phyloP scores from a whole-genome alignment of 2,797 vertebrate species.

The Mormyrus hasselquistii region DNA sequence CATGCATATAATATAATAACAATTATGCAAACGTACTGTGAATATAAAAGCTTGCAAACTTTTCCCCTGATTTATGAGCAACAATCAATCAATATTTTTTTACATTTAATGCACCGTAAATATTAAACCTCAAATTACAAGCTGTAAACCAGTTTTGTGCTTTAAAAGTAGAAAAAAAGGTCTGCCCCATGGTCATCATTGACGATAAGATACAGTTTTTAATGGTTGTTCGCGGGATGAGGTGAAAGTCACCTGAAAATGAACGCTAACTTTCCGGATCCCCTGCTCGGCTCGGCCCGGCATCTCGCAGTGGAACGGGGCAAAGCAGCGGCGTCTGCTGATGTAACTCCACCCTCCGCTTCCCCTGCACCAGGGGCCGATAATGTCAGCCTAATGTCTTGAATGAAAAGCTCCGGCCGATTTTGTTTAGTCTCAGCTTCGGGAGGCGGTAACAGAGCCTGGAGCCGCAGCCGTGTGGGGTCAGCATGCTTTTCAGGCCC shows the following conservation, averaged over 20 bases:
- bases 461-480: conserved; percentile 57
- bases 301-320: not conserved
- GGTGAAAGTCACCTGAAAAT: not conserved
- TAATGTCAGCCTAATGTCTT: conserved; percentile 17
- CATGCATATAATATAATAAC: not conserved
- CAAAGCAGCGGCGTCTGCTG: not conserved
- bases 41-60: not conserved
- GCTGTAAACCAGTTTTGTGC: not conserved
- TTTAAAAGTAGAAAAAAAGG: not conserved
- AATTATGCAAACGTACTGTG: not conserved
- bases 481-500: conserved; percentile 44
- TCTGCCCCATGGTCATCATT: not conserved
- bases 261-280: not conserved
- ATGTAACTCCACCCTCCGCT: not conserved
- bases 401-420: conserved; percentile 33
- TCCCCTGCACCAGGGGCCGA: conserved; percentile 19
- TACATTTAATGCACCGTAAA: not conserved
- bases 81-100: not conserved
- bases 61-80: not conserved
- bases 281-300: not conserved
- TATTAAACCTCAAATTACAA: not conserved
- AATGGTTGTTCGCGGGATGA: not conserved
- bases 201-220: not conserved
- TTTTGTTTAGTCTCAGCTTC: conserved; percentile 65
- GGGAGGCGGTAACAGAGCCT: conserved; percentile 54